These are phyloP conservation scores for Pseudomyrmex dendroicus DNA, from an alignment of 1,140 invertebrate genomes.

Conservation along the genomic window DNA sequence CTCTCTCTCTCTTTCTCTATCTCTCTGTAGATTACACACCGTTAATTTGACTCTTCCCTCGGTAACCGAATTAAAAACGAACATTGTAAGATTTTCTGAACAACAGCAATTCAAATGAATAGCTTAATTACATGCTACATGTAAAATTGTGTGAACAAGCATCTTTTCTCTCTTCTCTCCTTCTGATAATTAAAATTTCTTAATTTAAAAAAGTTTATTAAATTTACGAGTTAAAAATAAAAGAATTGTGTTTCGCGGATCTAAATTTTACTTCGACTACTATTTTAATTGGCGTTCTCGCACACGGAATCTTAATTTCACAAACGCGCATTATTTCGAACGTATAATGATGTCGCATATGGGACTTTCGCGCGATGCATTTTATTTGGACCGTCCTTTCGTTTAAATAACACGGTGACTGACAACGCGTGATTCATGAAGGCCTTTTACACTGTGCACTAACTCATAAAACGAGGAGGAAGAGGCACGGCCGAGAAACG, in stretches of 20 bases:
- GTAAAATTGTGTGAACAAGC: neutral
- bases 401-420: constrained; percentile 46
- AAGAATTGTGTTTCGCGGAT: no score
- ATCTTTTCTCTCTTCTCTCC: neutral
- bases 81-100: neutral
- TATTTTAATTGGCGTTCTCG: neutral
- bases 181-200: no score
- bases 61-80: constrained; percentile 11
- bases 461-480: constrained; percentile 40
- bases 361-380: constrained; percentile 33
- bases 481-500: constrained; percentile 41
- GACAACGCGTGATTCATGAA: constrained; percentile 53
- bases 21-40: neutral
- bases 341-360: constrained; percentile 17
- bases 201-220: no score
- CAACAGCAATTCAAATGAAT: neutral
- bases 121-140: neutral
- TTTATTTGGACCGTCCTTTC: constrained; percentile 48
- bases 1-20: neutral
- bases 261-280: no score
- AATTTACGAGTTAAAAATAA: no score
- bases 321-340: constrained; percentile 20
- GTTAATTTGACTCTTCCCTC: constrained; percentile 15
- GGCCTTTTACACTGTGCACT: constrained; percentile 18
- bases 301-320: neutral